Evolutionary conservation across 2,113 vertebrate species (phyloP).

Genomic region (Merops nubicus): DNA sequence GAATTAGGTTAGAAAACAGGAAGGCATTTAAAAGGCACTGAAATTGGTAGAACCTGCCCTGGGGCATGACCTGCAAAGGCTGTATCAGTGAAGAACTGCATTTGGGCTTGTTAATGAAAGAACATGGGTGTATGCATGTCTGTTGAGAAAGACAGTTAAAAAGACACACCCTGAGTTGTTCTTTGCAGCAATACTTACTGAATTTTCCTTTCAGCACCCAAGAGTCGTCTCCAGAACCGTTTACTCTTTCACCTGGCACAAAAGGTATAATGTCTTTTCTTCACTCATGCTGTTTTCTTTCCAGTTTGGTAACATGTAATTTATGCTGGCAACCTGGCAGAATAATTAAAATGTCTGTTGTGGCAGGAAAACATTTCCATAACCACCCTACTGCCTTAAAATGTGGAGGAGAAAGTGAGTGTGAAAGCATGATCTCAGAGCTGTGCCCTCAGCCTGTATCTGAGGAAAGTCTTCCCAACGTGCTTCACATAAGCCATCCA

Average conservation of each 20-base stretch:
- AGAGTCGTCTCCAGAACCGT: slow-evolving; percentile 91
- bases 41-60: background rate
- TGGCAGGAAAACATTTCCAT: background rate
- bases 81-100: background rate
- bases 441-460: background rate
- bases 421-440: background rate
- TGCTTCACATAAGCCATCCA: background rate
- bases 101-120: background rate
- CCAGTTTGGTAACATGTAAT: background rate
- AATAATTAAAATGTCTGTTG: background rate
- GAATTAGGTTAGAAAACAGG: background rate
- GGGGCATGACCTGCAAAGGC: background rate
- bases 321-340: background rate
- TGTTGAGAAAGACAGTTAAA: background rate
- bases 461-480: background rate
- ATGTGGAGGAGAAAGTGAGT: slow-evolving; percentile 7
- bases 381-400: background rate
- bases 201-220: slow-evolving; percentile 80
- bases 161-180: background rate
- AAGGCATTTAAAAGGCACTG: background rate
- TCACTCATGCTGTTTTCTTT: slow-evolving; percentile 5
- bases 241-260: slow-evolving; percentile 96
- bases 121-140: background rate
- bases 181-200: background rate
- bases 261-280: slow-evolving; percentile 84